These are phyloP conservation scores for Characodon lateralis DNA, from an alignment of 2,797 vertebrate species.

Conservation along the genomic window DNA sequence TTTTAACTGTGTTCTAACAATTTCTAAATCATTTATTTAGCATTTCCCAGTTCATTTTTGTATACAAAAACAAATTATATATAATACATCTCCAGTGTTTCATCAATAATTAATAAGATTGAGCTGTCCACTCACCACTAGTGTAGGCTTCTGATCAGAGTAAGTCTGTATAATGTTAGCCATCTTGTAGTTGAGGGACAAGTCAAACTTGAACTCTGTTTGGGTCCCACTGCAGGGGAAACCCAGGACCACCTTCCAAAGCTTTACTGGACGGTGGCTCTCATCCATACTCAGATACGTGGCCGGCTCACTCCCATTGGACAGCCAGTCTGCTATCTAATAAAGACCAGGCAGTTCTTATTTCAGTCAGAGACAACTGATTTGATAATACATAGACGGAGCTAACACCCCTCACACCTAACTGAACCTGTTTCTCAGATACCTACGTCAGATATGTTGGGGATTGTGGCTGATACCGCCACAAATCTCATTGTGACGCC, in stretches of 20 bases:
- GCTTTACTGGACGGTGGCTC: slow-evolving; percentile 93
- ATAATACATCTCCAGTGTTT: not conserved
- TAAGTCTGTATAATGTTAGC: slow-evolving; percentile 92
- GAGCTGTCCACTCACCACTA: slow-evolving; percentile 85
- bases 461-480: slow-evolving; percentile 96
- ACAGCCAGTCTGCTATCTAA: slow-evolving; percentile 95
- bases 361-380: not conserved
- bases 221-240: slow-evolving; percentile 90
- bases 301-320: slow-evolving; percentile 85
- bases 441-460: slow-evolving; percentile 92
- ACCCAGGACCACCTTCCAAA: slow-evolving; percentile 93
- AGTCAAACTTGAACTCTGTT: slow-evolving; percentile 96
- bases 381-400: not conserved
- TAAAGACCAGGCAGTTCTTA: slow-evolving; percentile 20
- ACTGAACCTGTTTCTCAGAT: not conserved
- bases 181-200: slow-evolving; percentile 96
- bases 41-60: no score
- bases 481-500: slow-evolving; percentile 88
- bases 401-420: no score
- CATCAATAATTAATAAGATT: not conserved
- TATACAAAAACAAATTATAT: no score
- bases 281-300: slow-evolving; percentile 92
- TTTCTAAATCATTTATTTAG: no score
- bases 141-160: slow-evolving; percentile 91
- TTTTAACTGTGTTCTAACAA: no score